These are phyloP conservation scores for Sinosuthora webbiana DNA, from an alignment of 2,113 vertebrate genomes.

Conservation along the genomic window DNA sequence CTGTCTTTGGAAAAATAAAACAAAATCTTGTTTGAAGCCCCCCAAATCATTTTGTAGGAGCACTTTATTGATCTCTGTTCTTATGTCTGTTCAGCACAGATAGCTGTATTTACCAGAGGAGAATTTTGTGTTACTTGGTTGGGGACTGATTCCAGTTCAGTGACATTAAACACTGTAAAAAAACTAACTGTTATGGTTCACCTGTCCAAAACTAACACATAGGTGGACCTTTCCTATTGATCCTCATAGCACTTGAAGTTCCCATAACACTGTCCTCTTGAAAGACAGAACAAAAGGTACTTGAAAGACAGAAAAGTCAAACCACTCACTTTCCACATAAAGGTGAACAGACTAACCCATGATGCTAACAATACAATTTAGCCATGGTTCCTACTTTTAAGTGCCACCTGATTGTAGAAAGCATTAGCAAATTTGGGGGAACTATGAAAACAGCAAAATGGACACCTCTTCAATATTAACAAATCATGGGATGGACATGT, in stretches of 20 bases:
- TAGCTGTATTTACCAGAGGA: not conserved
- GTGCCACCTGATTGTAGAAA: not conserved
- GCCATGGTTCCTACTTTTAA: not conserved
- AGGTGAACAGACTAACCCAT: not conserved
- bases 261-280: not conserved
- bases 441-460: not conserved
- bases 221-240: not conserved
- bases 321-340: not conserved
- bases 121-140: not conserved
- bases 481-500: not conserved
- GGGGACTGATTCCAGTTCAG: not conserved
- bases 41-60: not conserved
- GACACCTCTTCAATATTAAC: not conserved
- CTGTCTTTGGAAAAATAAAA: not conserved
- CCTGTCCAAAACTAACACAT: not conserved
- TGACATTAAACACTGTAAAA: not conserved
- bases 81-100: not conserved
- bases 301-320: not conserved
- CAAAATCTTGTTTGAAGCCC: not conserved
- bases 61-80: not conserved
- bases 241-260: not conserved
- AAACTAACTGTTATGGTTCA: not conserved
- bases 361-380: not conserved
- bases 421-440: not conserved
- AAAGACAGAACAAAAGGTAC: not conserved